Conservation (phyloP, 1,140 invertebrate genomes). For the Drosophila littoralis region DNA sequence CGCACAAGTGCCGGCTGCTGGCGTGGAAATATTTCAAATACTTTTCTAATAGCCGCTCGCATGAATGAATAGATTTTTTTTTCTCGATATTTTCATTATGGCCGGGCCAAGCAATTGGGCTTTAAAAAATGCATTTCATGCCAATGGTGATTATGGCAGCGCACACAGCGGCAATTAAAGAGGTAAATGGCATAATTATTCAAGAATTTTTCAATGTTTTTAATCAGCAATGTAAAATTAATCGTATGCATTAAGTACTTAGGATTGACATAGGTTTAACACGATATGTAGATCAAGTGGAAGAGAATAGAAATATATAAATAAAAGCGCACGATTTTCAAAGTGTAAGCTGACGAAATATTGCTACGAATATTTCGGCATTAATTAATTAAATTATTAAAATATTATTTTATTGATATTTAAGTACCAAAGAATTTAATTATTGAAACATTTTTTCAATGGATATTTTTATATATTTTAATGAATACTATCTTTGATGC, state of each 20-base stretch:
- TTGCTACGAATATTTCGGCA: too few species aligned
- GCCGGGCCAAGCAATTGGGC: conserved; percentile 23
- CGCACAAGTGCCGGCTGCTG: conserved; percentile 21
- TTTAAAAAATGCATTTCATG: conserved; percentile 58
- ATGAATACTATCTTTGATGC: too few species aligned
- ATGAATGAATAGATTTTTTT: conserved; percentile 58
- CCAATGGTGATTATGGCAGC: conserved; percentile 55
- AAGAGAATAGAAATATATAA: background rate
- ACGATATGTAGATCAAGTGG: background rate
- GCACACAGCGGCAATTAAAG: background rate
- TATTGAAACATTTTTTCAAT: too few species aligned
- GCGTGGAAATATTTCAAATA: conserved; percentile 80
- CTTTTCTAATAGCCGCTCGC: conserved; percentile 72
- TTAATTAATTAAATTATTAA: too few species aligned
- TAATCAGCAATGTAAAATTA: background rate
- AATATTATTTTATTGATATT: too few species aligned
- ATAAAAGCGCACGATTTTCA: too few species aligned
- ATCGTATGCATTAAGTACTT: background rate
- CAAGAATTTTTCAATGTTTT: conserved; percentile 27
- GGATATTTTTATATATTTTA: too few species aligned
- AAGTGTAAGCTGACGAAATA: too few species aligned
- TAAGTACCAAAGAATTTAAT: too few species aligned
- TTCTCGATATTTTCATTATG: conserved; percentile 26
- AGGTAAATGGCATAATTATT: conserved; percentile 26
- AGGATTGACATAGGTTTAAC: background rate